phyloP scores from a whole-genome alignment of 2,113 vertebrate genomes.

The Passer domesticus region DNA sequence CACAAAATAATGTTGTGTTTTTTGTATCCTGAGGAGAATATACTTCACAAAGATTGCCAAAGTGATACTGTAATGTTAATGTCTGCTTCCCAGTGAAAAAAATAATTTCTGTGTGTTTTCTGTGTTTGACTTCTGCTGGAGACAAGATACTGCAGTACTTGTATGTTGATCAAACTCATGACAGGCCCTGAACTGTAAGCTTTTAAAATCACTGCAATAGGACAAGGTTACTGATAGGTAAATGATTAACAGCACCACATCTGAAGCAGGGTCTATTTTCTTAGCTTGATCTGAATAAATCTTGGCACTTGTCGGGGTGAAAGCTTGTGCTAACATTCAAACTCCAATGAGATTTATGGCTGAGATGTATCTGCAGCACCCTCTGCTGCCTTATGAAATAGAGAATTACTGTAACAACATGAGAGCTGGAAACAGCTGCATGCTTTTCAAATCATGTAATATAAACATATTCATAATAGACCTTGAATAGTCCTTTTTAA shows the following conservation, averaged over 20 bases:
- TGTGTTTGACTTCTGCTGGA: not conserved
- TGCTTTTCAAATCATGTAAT: not conserved
- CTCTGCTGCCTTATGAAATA: slow-evolving; percentile 56
- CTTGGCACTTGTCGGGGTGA: not conserved
- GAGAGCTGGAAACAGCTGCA: not conserved
- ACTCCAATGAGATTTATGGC: not conserved
- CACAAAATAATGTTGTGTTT: not conserved
- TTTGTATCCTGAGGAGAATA: not conserved
- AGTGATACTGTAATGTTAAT: not conserved
- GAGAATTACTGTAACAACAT: not conserved
- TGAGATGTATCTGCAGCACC: slow-evolving; percentile 44
- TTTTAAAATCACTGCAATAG: not conserved
- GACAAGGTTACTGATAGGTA: not conserved
- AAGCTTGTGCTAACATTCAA: not conserved
- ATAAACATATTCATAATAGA: not conserved
- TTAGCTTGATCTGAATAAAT: not conserved
- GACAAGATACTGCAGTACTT: not conserved
- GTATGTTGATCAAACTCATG: not conserved
- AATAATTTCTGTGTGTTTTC: not conserved
- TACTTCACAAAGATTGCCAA: not conserved
- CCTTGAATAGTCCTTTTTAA: not conserved
- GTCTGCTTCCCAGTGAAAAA: not conserved
- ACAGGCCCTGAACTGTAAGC: not conserved
- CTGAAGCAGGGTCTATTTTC: not conserved
- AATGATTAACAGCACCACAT: not conserved